Evolutionary conservation across 1,140 invertebrate genomes (phyloP), one percentile per base, ranked within the genome.

Genomic region (Papilio polyxenes): DNA sequence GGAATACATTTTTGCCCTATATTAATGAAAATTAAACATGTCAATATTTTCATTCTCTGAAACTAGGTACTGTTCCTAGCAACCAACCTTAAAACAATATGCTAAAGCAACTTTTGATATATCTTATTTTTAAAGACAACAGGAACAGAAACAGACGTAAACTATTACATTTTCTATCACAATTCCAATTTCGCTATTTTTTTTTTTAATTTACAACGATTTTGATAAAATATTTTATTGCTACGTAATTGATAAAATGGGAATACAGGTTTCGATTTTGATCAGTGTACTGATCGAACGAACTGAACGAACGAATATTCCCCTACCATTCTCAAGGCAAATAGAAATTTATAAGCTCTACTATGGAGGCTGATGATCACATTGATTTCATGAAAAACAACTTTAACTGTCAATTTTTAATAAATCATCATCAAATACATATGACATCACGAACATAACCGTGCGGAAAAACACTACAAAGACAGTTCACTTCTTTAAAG

Each of bases 111-210:
- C n/a, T 48, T 62, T 69, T 59, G 10, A 72, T 74, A 17, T 65
- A 74, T 82, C 75, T 82, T 78, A 82, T 82, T 75, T 82, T 56
- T 44, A 78, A 82, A 48, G 75, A 82, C 81, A 23, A 15, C 13
- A 48, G n/a, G n/a, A n/a, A n/a, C n/a, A n/a, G n/a, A n/a, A n/a
- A n/a, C n/a, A n/a, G n/a, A n/a, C n/a, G n/a, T n/a, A n/a, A n/a
- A n/a, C n/a, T n/a, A n/a, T 82, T 74, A 82, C 75, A 82, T 78
- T 74, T 78, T 78, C 75, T 82, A 48, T 82, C 62, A 69, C 59
- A 72, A 0, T 13, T 69, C 11, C 62, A 37, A 69, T 69, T 69
- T 69, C 6, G 0, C 53, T 31, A 31, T 31, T 31, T 31, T 1
- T 31, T 0, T 31, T 31, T 31, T 31, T 31, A 31, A 31, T 56